These are phyloP conservation scores for Siderastrea radians DNA, from an alignment of 92 coral and sea anemone species.

Conservation along the genomic window DNA sequence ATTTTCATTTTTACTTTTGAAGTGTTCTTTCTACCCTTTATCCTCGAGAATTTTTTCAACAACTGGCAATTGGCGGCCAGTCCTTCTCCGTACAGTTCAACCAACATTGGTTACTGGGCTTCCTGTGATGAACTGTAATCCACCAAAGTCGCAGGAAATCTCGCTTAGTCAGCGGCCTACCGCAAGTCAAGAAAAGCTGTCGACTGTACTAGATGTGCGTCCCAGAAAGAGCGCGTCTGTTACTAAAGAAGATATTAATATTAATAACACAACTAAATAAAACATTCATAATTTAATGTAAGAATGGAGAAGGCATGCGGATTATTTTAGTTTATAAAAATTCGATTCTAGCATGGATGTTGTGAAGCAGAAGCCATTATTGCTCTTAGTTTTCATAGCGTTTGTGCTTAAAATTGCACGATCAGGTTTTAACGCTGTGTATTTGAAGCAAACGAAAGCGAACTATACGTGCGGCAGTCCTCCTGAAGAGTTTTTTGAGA, in stretches of 20 bases:
- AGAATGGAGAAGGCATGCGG: conserved; percentile 22
- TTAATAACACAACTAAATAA: conserved; percentile 17
- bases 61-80: no score
- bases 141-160: not conserved
- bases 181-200: not conserved
- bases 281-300: conserved; percentile 19
- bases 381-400: not conserved
- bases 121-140: no score
- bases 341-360: conserved; percentile 2
- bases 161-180: conserved; percentile 25
- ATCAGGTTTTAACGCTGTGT: conserved; percentile 71
- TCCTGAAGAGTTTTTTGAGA: conserved; percentile 73
- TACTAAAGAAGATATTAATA: not conserved
- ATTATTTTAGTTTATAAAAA: not conserved
- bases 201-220: not conserved
- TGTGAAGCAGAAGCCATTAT: not conserved
- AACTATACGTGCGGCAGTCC: conserved; percentile 91
- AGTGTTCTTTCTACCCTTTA: no score
- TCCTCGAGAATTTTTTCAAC: no score
- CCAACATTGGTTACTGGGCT: no score
- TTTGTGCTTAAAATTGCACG: conserved; percentile 4
- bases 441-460: conserved; percentile 64
- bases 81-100: no score
- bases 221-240: conserved; percentile 15
- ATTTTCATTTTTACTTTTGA: no score